Evolutionary conservation across 1,140 invertebrate species (phyloP), one percentile per base, ranked within the genome.

Genomic region (Drosophila prosaltans): DNA sequence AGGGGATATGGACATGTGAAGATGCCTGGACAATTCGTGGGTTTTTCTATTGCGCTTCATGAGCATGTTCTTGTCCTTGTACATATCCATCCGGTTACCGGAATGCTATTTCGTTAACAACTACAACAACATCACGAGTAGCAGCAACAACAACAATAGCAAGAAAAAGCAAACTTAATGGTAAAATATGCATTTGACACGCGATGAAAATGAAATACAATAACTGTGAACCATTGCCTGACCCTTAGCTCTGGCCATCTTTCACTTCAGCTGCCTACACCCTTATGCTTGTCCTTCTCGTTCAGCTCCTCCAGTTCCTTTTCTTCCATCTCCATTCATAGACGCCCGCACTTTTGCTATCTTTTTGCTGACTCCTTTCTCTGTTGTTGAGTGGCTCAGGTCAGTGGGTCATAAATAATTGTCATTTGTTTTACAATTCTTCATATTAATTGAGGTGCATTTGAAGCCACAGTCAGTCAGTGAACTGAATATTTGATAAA

Each of bases 181-280:
- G 59, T 84, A 73, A 74, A 78, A 84, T 81, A 88, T 88, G 84
- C 85, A 88, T 89, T 89, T 84, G 84, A 89, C 84, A 89, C 80
- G 84, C 84, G 72, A 83, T 72, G 70, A 72, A 78, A 41, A 61
- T 80, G 80, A 80, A 69, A 76, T 69, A 62, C 74, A 74, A 78
- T 80, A 78, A 78, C 65, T 36, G 32, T 16, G 10, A 65, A 30
- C 48, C 65, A 64, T 26, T 72, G 45, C 48, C 30, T 51, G 45
- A 51, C 45, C 45, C 45, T 51, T 10, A 51, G 45, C 21, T 51
- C 3, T 21, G 43, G 16, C 6, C 45, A 51, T 24, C 24, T 51
- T 24, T 43, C n/a, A 43, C 41, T n/a, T 16, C 16, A 16, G 16
- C 41, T 43, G 45, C 45, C 24, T 51, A 9, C 21, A 51, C 24